Conservation (phyloP, 2,888 invertebrate species). For the Globia sparganii region DNA sequence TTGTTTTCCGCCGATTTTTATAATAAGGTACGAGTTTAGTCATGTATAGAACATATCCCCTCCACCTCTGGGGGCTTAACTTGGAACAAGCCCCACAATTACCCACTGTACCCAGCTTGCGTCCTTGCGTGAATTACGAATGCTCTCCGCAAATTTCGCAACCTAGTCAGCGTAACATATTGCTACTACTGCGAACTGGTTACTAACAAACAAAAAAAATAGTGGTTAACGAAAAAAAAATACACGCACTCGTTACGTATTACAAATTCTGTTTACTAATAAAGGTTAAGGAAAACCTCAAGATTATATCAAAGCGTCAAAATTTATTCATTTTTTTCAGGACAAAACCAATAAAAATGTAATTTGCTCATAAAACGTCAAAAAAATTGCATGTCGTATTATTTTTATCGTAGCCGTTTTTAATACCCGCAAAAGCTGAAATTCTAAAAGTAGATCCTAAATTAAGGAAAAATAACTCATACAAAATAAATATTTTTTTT, state of each 20-base stretch:
- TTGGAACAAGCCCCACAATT: slow-evolving; percentile 52
- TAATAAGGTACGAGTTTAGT: slow-evolving; percentile 27
- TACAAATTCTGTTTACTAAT: background rate
- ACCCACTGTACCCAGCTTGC: slow-evolving; percentile 5
- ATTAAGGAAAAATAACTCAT: background rate
- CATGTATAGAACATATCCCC: slow-evolving; percentile 11
- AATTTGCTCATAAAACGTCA: slow-evolving; percentile 1
- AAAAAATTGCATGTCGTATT: slow-evolving; percentile 10
- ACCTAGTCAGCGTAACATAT: slow-evolving; percentile 10
- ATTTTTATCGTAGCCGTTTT: slow-evolving; percentile 4
- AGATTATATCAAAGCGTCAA: background rate
- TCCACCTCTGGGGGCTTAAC: slow-evolving; percentile 18
- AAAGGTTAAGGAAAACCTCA: slow-evolving; percentile 21
- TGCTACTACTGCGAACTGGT: slow-evolving; percentile 5
- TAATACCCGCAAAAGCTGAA: background rate
- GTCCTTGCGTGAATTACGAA: slow-evolving; percentile 48
- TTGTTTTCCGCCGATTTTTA: background rate
- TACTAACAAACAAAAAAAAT: background rate
- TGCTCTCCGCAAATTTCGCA: slow-evolving; percentile 32
- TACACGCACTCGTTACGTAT: background rate
- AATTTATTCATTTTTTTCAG: background rate
- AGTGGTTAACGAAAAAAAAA: background rate
- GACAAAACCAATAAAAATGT: background rate
- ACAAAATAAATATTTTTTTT: background rate
- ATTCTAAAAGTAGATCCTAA: slow-evolving; percentile 7